Conservation (phyloP, 2,888 invertebrate genomes). For the Flabesymbios commensalis region DNA sequence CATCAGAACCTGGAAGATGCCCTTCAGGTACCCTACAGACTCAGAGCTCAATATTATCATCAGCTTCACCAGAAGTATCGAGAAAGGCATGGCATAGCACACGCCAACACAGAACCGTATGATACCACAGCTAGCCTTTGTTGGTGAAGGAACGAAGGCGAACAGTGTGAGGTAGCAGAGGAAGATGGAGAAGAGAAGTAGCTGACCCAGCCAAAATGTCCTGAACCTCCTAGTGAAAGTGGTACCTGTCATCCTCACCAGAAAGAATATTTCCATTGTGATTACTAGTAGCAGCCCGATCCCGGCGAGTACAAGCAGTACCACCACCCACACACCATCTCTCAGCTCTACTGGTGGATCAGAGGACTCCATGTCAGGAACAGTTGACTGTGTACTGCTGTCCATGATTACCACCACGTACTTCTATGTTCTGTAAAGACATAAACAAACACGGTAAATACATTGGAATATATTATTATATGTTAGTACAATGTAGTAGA, state of each 20-base stretch:
- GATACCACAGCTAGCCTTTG: conserved; percentile 61
- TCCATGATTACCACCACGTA: no score
- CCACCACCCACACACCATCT: conserved; percentile 76
- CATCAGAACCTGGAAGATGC: conserved; percentile 85
- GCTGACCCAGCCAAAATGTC: conserved; percentile 61
- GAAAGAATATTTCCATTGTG: conserved; percentile 83
- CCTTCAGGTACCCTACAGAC: conserved; percentile 74
- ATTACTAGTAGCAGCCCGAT: conserved; percentile 83
- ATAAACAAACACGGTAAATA: no score
- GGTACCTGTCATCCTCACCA: conserved; percentile 76
- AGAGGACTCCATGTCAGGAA: no score
- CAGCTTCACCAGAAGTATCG: conserved; percentile 89
- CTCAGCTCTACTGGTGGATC: background rate
- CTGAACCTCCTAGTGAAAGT: conserved; percentile 64
- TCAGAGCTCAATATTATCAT: conserved; percentile 90
- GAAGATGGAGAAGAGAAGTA: conserved; percentile 62
- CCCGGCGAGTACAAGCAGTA: conserved; percentile 81
- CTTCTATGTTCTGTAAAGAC: no score
- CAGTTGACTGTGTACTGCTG: no score
- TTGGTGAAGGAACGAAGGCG: conserved; percentile 60
- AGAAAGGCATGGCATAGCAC: conserved; percentile 78
- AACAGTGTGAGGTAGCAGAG: conserved; percentile 60
- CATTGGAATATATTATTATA: no score
- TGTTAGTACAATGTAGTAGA: no score
- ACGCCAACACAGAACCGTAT: conserved; percentile 62